Evolutionary conservation across 2,113 vertebrate genomes (phyloP).

Genomic region (Myocastor coypus): DNA sequence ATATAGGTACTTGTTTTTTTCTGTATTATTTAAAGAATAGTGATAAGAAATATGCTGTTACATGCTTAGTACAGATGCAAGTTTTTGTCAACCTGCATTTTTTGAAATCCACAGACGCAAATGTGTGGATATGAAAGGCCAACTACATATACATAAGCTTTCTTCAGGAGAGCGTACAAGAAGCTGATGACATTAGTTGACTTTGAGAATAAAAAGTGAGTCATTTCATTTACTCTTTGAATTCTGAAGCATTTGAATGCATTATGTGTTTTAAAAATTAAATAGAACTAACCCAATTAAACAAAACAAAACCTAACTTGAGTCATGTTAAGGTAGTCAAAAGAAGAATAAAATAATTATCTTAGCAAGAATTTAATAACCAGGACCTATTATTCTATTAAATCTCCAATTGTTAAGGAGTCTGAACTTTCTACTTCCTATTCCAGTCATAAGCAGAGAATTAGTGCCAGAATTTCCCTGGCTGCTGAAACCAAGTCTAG

Average conservation of each 20-base stretch:
- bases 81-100: not conserved
- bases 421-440: not conserved
- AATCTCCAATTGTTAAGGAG: not conserved
- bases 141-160: not conserved
- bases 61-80: not conserved
- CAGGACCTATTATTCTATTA: not conserved
- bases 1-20: not conserved
- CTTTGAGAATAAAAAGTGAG: constrained; percentile 27
- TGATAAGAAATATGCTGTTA: not conserved
- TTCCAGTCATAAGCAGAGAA: not conserved
- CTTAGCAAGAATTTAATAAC: not conserved
- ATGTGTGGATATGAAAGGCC: not conserved
- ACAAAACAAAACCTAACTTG: not conserved
- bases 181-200: not conserved
- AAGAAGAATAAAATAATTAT: constrained; percentile 46
- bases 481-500: not conserved
- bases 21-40: not conserved
- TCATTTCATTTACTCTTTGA: not conserved
- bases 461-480: not conserved
- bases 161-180: not conserved
- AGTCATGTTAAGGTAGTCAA: not conserved
- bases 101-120: not conserved
- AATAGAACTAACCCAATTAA: constrained; percentile 34
- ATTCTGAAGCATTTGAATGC: constrained; percentile 12
- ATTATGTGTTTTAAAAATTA: constrained; percentile 20